These are phyloP conservation scores for Glomeris maerens DNA, from an alignment of 1,140 invertebrate genomes.

Conservation along the genomic window DNA sequence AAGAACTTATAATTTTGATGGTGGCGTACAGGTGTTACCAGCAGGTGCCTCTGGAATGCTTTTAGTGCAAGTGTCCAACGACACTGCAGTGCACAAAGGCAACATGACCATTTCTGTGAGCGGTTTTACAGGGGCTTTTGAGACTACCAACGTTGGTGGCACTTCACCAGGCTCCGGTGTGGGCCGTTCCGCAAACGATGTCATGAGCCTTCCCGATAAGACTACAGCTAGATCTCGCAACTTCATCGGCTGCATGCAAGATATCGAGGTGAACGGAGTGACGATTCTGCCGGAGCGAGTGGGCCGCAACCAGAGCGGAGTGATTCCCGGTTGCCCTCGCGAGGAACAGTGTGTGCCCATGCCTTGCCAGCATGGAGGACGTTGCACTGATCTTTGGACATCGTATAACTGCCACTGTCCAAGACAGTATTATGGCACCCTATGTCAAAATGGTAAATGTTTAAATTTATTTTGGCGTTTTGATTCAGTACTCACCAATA, in stretches of 20 bases:
- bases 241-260: conserved; percentile 82
- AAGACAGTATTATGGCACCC: conserved; percentile 68
- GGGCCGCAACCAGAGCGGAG: conserved; percentile 36
- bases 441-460: conserved; percentile 65
- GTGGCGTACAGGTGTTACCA: too few species aligned
- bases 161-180: too few species aligned
- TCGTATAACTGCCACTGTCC: conserved; percentile 71
- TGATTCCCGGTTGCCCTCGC: conserved; percentile 52
- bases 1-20: too few species aligned
- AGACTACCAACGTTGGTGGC: too few species aligned
- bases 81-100: too few species aligned
- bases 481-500: background rate
- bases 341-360: conserved; percentile 67
- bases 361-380: conserved; percentile 70
- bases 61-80: too few species aligned
- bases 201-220: too few species aligned
- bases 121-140: too few species aligned
- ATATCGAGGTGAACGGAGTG: conserved; percentile 69
- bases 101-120: too few species aligned
- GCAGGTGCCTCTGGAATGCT: too few species aligned
- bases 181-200: too few species aligned
- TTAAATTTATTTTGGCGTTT: background rate
- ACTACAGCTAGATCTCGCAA: background rate
- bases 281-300: conserved; percentile 43
- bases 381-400: conserved; percentile 77